These are phyloP conservation scores for Pavo muticus DNA, from an alignment of 2,113 vertebrate species.

Conservation along the genomic window DNA sequence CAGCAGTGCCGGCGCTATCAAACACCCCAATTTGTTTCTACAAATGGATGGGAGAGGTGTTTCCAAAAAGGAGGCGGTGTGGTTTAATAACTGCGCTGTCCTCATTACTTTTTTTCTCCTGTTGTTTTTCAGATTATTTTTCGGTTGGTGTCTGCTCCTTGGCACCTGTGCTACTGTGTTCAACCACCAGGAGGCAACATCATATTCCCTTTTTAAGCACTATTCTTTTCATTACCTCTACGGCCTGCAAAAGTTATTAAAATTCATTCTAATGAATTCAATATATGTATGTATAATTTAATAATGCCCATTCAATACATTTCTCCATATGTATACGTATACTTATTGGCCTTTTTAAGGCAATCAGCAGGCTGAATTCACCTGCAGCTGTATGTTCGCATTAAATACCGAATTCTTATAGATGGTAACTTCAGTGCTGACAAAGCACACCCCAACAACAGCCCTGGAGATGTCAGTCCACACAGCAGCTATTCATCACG, in stretches of 20 bases:
- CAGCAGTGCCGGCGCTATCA: not conserved
- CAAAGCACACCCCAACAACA: not conserved
- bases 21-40: not conserved
- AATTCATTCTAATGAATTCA: slow-evolving; percentile 4
- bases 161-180: not conserved
- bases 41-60: not conserved
- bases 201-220: slow-evolving; percentile 8
- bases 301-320: too few relatives aligned
- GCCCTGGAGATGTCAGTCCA: not conserved
- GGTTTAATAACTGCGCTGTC: not conserved
- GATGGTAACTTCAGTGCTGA: not conserved
- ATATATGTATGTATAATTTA: not conserved
- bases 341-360: not conserved
- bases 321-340: not conserved
- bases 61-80: not conserved
- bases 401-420: not conserved
- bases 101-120: not conserved
- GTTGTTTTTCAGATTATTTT: not conserved
- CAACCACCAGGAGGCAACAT: slow-evolving; percentile 70
- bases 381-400: not conserved
- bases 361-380: slow-evolving; percentile 9
- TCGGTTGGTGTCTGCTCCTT: not conserved
- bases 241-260: not conserved
- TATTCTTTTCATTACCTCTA: not conserved
- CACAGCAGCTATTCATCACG: not conserved